These are phyloP conservation scores for Sinocyclocheilus maitianheensis DNA, from an alignment of 2,113 vertebrate genomes.

Conservation along the genomic window DNA sequence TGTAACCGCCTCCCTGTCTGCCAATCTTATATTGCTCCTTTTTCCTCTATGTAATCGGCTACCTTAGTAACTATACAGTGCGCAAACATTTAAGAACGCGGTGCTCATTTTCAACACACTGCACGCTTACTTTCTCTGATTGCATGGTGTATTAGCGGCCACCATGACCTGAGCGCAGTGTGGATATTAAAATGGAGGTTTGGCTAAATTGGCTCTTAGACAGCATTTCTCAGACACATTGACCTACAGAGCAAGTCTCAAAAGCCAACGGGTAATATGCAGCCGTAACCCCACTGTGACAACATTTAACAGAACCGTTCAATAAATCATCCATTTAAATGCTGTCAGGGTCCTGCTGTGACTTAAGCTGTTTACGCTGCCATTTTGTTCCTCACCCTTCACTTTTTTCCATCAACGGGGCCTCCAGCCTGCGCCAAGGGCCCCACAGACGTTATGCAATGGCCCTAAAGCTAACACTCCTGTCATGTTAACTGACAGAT, in stretches of 20 bases:
- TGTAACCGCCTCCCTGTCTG: constrained; percentile 50
- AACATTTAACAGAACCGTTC: constrained; percentile 60
- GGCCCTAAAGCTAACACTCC: constrained; percentile 20
- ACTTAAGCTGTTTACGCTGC: constrained; percentile 52
- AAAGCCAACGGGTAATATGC: constrained; percentile 54
- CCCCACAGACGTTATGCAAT: constrained; percentile 35
- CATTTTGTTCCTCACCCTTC: constrained; percentile 25
- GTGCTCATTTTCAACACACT: constrained; percentile 36
- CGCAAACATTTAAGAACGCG: constrained; percentile 50
- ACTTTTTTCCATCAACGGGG: constrained; percentile 33
- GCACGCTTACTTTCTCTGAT: constrained; percentile 43
- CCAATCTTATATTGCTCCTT: constrained; percentile 37
- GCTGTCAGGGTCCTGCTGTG: constrained; percentile 49
- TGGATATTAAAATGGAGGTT: constrained; percentile 53
- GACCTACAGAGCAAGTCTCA: constrained; percentile 43
- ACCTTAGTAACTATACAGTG: constrained; percentile 21
- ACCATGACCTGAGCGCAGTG: constrained; percentile 37
- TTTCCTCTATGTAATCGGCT: constrained; percentile 32
- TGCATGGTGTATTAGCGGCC: constrained; percentile 42
- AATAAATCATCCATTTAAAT: constrained; percentile 61
- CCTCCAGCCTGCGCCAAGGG: constrained; percentile 12
- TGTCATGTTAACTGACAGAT: constrained; percentile 51
- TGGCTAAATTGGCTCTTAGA: constrained; percentile 47
- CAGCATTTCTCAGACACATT: constrained; percentile 46
- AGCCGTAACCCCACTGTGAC: constrained; percentile 26